Evolutionary conservation across 2,113 vertebrate genomes (phyloP).

Genomic region (Buteo buteo): DNA sequence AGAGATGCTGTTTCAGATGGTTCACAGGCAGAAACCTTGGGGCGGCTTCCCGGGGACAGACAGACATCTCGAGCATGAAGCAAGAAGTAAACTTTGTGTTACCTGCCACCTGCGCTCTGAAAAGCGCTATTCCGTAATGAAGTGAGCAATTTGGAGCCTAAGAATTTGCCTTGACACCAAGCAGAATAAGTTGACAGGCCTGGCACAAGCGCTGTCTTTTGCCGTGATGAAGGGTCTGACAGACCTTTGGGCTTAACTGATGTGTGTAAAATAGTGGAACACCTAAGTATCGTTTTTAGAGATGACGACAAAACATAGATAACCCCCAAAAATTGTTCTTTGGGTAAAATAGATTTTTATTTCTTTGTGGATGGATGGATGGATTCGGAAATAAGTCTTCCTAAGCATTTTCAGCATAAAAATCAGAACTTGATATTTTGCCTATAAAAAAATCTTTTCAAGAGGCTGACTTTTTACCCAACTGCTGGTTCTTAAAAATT

Average conservation of each 20-base stretch:
- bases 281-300: neutral
- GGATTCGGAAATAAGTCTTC: neutral
- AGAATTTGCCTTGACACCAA: neutral
- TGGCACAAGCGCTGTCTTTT: fast-evolving
- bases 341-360: neutral
- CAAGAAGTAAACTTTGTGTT: neutral
- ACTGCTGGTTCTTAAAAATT: neutral
- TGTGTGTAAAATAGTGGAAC: neutral
- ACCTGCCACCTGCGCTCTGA: neutral
- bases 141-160: neutral
- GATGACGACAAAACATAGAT: neutral
- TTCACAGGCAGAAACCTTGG: neutral
- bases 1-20: neutral
- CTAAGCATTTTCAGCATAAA: neutral
- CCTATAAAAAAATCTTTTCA: neutral
- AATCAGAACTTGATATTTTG: neutral
- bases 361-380: neutral
- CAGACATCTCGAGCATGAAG: neutral
- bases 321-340: neutral
- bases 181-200: neutral
- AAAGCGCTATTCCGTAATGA: fast-evolving
- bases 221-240: neutral
- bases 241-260: neutral
- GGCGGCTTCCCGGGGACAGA: neutral
- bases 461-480: neutral